A percentile compares a stretch with the other conserved stretches of the same genome.
These are phyloP conservation scores for Pagetopsis macropterus DNA, from an alignment of 2,797 vertebrate species.

Conservation along the genomic window DNA sequence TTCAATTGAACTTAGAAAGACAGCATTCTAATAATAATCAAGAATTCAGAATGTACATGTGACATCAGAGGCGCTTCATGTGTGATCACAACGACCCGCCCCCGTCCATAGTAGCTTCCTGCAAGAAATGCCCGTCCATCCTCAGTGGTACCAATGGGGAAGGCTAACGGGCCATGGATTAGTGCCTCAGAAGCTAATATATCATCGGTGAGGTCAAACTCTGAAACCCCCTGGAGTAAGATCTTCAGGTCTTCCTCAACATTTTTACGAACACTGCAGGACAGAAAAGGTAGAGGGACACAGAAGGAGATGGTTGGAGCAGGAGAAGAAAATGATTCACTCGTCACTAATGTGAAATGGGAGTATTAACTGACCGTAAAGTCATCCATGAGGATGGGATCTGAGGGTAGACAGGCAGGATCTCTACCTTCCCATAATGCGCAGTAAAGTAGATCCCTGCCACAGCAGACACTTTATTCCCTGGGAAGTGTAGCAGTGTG, in stretches of 20 bases:
- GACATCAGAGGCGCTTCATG: conserved; percentile 78
- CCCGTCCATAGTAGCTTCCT: conserved; percentile 84
- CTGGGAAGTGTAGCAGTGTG: conserved; percentile 71
- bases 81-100: conserved; percentile 80
- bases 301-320: no score
- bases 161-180: conserved; percentile 85
- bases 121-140: conserved; percentile 78
- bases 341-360: neutral
- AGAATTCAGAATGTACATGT: conserved; percentile 37
- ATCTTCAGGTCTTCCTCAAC: conserved; percentile 78
- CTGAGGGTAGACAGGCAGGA: conserved; percentile 75
- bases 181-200: conserved; percentile 77
- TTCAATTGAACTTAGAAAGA: neutral
- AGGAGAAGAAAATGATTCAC: no score
- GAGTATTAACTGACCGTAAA: conserved; percentile 74
- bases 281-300: no score
- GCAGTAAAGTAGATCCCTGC: conserved; percentile 86
- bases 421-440: conserved; percentile 35
- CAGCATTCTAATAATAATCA: no score
- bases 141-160: conserved; percentile 79
- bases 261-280: conserved; percentile 54
- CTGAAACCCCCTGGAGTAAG: conserved; percentile 79
- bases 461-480: conserved; percentile 84
- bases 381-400: conserved; percentile 83
- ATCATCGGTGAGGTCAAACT: conserved; percentile 75